Percentiles rank a stretch among this genome's conserved stretches.
Conservation (phyloP, 2,888 invertebrate species). For the Lathronympha strigana region DNA sequence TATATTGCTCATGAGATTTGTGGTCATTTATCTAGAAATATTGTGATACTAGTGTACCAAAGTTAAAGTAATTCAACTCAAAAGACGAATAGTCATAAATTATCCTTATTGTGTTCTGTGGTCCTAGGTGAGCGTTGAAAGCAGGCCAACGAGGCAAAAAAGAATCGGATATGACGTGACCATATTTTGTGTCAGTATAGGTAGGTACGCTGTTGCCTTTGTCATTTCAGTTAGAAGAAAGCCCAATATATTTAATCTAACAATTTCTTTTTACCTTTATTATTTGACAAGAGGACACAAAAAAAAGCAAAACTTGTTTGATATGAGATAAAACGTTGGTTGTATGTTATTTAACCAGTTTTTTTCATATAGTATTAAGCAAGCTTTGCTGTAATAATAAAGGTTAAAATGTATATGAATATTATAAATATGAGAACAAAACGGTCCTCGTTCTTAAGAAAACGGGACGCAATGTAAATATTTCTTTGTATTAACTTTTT, state of each 20-base stretch:
- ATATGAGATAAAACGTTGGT: no score
- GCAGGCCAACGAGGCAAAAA: background rate
- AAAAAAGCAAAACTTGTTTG: no score
- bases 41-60: slow-evolving; percentile 40
- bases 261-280: slow-evolving; percentile 4
- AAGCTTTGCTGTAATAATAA: background rate
- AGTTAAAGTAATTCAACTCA: slow-evolving; percentile 15
- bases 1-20: background rate
- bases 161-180: background rate
- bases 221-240: background rate
- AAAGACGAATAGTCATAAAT: background rate
- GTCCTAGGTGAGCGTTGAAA: background rate
- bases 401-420: no score
- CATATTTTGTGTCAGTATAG: no score
- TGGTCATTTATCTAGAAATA: background rate
- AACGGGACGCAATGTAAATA: slow-evolving; percentile 34
- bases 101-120: background rate
- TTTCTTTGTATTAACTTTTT: slow-evolving; percentile 30
- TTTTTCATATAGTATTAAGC: background rate
- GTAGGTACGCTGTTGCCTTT: background rate
- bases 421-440: background rate
- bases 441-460: background rate
- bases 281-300: slow-evolving; percentile 26
- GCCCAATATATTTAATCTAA: background rate
- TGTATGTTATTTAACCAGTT: no score